phyloP scores from a whole-genome alignment of 2,888 invertebrate genomes.

The Cactoblastis cactorum region DNA sequence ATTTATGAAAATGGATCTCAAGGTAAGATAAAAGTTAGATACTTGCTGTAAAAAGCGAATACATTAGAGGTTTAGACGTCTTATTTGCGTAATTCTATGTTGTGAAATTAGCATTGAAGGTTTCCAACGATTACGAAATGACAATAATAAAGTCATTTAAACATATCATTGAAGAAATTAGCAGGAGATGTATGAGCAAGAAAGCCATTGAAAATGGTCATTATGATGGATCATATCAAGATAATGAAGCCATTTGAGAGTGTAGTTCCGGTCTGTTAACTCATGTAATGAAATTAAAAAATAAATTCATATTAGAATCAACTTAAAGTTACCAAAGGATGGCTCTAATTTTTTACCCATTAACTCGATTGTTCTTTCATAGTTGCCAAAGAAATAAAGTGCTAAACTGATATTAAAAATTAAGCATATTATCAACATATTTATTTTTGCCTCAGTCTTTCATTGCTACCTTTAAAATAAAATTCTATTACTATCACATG shows the following conservation, averaged over 20 bases:
- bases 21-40: too few relatives aligned
- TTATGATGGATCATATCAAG: not conserved
- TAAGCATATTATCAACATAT: too few relatives aligned
- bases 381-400: not conserved
- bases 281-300: not conserved
- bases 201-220: not conserved
- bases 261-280: constrained; percentile 4
- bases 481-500: too few relatives aligned
- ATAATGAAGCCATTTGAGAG: constrained; percentile 4
- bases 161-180: not conserved
- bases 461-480: too few relatives aligned
- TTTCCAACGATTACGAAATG: constrained; percentile 4
- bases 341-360: too few relatives aligned
- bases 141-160: constrained; percentile 1
- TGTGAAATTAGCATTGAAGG: constrained; percentile 5
- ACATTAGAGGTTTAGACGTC: too few relatives aligned
- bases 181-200: not conserved
- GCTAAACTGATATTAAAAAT: too few relatives aligned
- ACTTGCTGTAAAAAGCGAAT: too few relatives aligned
- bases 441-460: too few relatives aligned
- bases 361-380: not conserved
- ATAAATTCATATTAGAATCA: not conserved
- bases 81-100: constrained; percentile 3
- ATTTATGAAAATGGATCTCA: too few relatives aligned
- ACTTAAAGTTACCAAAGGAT: not conserved